A percentile compares a stretch with the other conserved stretches of the same genome.
These are phyloP conservation scores for Smithornis capensis DNA, from an alignment of 2,113 vertebrate species.

Conservation along the genomic window DNA sequence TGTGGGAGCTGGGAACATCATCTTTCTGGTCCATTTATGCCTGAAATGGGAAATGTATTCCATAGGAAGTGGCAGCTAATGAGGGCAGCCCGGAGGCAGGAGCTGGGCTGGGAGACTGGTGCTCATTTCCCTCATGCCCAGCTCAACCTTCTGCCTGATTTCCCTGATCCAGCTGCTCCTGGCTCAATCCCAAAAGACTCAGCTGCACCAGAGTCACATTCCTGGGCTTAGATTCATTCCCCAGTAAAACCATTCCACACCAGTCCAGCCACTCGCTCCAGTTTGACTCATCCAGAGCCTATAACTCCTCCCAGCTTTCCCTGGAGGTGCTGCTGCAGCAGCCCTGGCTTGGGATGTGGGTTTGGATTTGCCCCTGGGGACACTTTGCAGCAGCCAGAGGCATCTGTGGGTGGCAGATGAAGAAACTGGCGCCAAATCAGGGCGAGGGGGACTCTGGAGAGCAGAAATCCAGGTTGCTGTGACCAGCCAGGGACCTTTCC, in stretches of 20 bases:
- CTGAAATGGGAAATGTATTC: neutral
- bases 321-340: neutral
- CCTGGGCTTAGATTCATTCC: neutral
- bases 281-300: neutral
- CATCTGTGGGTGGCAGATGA: accelerated
- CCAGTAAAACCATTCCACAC: neutral
- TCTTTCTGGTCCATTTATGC: neutral
- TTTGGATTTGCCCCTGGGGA: neutral
- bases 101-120: neutral
- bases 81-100: neutral
- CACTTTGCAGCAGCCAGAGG: neutral
- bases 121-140: neutral
- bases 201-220: neutral
- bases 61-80: neutral
- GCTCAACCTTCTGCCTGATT: neutral
- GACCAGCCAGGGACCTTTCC: neutral
- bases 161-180: neutral
- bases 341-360: neutral
- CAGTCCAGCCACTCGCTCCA: neutral
- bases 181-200: neutral
- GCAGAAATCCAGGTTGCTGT: neutral
- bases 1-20: neutral
- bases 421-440: neutral
- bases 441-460: neutral
- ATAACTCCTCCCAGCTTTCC: neutral